Evolutionary conservation across 2,888 invertebrate species (phyloP).

Genomic region (Calameuta pallipes): DNA sequence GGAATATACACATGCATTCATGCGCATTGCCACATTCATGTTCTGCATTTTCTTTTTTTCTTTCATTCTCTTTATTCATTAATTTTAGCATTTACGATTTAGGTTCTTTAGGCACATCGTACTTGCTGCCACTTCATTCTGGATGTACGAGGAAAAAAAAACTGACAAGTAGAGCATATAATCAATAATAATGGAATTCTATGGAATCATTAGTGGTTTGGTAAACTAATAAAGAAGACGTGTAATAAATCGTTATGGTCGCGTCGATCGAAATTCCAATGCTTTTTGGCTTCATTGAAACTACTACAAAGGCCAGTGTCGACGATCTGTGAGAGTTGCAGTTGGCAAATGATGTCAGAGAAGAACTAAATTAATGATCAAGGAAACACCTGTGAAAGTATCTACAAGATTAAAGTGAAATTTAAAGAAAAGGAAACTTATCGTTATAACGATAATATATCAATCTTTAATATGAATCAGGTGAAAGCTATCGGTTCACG

Average conservation of each 20-base stretch:
- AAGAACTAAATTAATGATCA: background rate
- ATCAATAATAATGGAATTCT: no score
- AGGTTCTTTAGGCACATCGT: no score
- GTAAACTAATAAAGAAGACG: no score
- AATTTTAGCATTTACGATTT: background rate
- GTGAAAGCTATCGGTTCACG: background rate
- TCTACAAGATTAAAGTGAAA: slow-evolving; percentile 14
- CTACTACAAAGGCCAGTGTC: slow-evolving; percentile 60
- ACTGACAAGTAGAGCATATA: no score
- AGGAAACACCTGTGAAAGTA: slow-evolving; percentile 6
- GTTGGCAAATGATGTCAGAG: slow-evolving; percentile 10
- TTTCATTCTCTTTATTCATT: slow-evolving; percentile 3
- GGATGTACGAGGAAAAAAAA: no score
- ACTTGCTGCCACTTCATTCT: no score
- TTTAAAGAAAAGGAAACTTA: background rate
- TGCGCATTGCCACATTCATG: slow-evolving; percentile 20
- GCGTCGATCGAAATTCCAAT: slow-evolving; percentile 5
- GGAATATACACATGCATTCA: slow-evolving; percentile 14
- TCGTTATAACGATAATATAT: background rate
- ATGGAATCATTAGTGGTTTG: no score
- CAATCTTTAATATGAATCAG: slow-evolving; percentile 3
- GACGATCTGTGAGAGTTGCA: slow-evolving; percentile 24
- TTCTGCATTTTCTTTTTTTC: slow-evolving; percentile 7
- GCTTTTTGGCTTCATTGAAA: slow-evolving; percentile 29
- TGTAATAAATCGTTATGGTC: no score